Evolutionary conservation across 92 coral and sea anemone genomes (phyloP).

Genomic region (Phenganax marumi): DNA sequence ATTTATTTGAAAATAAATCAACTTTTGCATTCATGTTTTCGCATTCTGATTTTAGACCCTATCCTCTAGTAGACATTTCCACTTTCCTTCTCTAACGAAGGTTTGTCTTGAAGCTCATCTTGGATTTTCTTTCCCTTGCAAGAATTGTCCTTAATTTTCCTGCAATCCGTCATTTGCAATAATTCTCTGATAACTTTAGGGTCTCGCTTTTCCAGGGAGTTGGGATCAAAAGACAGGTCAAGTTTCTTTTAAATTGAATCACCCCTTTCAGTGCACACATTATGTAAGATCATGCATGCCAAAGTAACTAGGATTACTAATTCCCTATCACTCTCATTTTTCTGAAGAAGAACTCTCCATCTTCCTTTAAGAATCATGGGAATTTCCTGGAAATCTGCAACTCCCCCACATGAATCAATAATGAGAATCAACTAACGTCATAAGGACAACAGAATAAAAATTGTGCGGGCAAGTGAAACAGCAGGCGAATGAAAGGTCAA

Average conservation of each 20-base stretch:
- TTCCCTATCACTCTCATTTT: constrained; percentile 50
- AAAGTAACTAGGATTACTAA: constrained; percentile 41
- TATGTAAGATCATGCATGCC: constrained; percentile 57
- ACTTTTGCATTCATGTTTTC: not conserved
- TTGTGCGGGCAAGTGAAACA: no score
- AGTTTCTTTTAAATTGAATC: constrained; percentile 56
- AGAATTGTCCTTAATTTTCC: constrained; percentile 50
- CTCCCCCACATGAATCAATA: no score
- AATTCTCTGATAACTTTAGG: constrained; percentile 23
- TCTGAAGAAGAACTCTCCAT: constrained; percentile 50
- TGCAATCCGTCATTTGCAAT: constrained; percentile 63
- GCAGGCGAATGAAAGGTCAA: no score
- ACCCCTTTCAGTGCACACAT: constrained; percentile 51
- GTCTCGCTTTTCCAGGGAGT: constrained; percentile 60
- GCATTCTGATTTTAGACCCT: constrained; percentile 1
- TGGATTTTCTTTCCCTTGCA: constrained; percentile 54
- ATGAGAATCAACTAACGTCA: constrained; percentile 17
- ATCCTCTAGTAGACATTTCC: constrained; percentile 51
- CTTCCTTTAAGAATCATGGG: constrained; percentile 61
- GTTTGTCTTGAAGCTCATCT: constrained; percentile 63
- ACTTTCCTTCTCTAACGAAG: constrained; percentile 65
- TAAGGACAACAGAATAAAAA: constrained; percentile 12
- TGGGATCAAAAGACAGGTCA: constrained; percentile 60
- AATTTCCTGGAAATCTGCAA: no score
- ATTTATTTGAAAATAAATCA: not conserved